Conservation (phyloP, 2,888 invertebrate genomes). For the Sicus ferrugineus region DNA sequence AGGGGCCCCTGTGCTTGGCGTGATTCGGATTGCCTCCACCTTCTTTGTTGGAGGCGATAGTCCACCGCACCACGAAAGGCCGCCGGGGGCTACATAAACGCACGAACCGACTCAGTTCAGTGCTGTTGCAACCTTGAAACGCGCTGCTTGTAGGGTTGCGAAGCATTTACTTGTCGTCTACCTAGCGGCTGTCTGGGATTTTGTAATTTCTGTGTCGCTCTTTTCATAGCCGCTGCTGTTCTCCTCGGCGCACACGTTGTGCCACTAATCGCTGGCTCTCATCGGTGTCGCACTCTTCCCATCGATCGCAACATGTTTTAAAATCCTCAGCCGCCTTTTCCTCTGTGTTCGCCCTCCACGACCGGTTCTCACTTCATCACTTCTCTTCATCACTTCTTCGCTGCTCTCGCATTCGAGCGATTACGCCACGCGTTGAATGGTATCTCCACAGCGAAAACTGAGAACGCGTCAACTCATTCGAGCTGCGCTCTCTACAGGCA, state of each 20-base stretch:
- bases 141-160: too few relatives aligned
- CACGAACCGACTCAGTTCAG: too few relatives aligned
- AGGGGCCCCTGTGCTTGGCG: too few relatives aligned
- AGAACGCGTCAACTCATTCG: constrained; percentile 26
- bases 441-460: constrained; percentile 1
- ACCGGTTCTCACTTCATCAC: background rate
- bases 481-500: constrained; percentile 20
- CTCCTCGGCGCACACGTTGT: background rate
- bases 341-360: too few relatives aligned
- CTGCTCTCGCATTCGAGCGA: background rate
- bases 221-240: background rate
- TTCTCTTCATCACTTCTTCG: background rate
- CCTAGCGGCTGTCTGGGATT: too few relatives aligned
- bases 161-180: too few relatives aligned
- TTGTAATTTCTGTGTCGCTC: background rate
- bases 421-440: background rate
- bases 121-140: too few relatives aligned
- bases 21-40: too few relatives aligned
- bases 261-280: background rate
- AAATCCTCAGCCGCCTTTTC: background rate
- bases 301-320: background rate
- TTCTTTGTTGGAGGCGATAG: too few relatives aligned
- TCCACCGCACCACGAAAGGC: too few relatives aligned
- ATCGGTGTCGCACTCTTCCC: background rate
- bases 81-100: too few relatives aligned